Percentiles rank a stretch among this genome's conserved stretches.
Evolutionary conservation across 2,797 vertebrate genomes (phyloP).

Genomic region (Liparis tanakae): DNA sequence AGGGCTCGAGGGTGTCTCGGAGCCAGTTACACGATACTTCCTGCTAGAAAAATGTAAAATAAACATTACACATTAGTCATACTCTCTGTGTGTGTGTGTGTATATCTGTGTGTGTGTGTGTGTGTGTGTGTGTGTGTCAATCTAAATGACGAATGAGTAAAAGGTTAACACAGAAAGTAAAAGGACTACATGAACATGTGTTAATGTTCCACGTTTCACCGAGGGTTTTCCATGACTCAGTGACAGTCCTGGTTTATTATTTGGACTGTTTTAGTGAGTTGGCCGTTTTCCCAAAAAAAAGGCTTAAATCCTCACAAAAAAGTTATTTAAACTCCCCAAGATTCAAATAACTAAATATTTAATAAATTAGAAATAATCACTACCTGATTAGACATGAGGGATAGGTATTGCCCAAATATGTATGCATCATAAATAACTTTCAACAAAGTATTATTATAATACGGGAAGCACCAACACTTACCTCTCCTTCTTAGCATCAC

Average conservation of each 20-base stretch:
- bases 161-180: not conserved
- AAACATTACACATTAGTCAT: not conserved
- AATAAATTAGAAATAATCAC: not conserved
- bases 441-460: not conserved
- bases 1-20: conserved; percentile 95
- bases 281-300: not conserved
- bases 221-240: not conserved
- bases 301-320: not conserved
- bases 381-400: not conserved
- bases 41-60: conserved; percentile 66
- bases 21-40: conserved; percentile 92
- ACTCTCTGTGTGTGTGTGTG: not conserved
- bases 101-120: too few relatives aligned
- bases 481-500: conserved; percentile 86
- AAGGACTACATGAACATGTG: not conserved
- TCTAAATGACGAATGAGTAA: not conserved
- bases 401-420: not conserved
- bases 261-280: not conserved
- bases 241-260: not conserved
- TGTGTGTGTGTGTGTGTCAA: too few relatives aligned
- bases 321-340: not conserved
- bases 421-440: not conserved
- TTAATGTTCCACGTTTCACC: not conserved
- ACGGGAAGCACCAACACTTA: conserved; percentile 53
- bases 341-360: not conserved